Base-by-base conservation (phyloP, 1,140 invertebrate species). In the Heliconius eleuchia region DNA sequence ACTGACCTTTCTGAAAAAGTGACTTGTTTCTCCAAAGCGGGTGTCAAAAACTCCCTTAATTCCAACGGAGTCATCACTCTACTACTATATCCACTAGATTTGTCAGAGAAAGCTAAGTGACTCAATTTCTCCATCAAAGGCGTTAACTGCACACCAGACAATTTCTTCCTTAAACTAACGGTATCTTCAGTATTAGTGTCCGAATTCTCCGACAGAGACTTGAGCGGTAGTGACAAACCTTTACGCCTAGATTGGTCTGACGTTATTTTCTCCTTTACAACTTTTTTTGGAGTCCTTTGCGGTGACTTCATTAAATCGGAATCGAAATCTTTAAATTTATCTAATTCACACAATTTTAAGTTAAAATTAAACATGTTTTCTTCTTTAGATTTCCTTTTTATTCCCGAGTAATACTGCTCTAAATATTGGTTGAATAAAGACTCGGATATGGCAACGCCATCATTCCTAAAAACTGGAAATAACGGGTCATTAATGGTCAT, bases 71-170 rank as follows among this genome's bases (percentile, higher is more conserved):
- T 96, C 77, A 96, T 96, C 23, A 96, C 96, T 83, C 95, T 95
- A 84, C 96, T 96, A 80, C 96, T 96, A 86, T 96, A 96, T 0
- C 96, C 96, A 42, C 96, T 96, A 0, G 96, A 96, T 82, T 95
- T 95, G 77, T 97, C 96, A 57, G 96, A 97, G 39, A 96, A 94
- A 4, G 96, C 97, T 39, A 97, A 87, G 46, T 97, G 94, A 84
- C 96, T 97, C 18, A 98, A 90, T 89, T 97, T 98, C 5, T 97
- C 97, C 97, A 98, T 97, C 8, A 98, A 87, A 0, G 97, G 97
- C 0, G 97, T 98, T n/a, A 97, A 84, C 60, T 97, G 97, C 0
- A 97, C 95, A 92, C 96, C 78, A 85, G 95, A 85, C 93, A 93
- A 85, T 94, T 96, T 93, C 89, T 95, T 89, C 90, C 95, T 85